phyloP scores from a whole-genome alignment of 2,797 vertebrate species.

The Ceryle rudis region DNA sequence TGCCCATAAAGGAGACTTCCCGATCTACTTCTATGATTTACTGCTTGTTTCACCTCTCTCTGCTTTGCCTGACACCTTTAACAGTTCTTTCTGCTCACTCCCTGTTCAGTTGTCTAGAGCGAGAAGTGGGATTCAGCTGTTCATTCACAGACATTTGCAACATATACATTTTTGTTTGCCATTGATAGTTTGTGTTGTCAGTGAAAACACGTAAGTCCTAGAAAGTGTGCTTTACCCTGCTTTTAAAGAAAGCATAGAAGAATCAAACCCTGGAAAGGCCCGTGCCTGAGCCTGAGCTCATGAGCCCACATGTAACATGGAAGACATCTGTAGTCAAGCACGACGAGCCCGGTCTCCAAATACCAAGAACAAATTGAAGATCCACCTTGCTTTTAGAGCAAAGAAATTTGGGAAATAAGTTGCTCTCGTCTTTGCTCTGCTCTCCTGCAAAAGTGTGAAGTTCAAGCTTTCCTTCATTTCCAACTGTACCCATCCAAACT shows the following conservation, averaged over 20 bases:
- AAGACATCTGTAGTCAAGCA: not conserved
- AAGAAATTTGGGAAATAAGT: not conserved
- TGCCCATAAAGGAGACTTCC: not conserved
- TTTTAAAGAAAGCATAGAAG: not conserved
- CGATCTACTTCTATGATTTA: not conserved
- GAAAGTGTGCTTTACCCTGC: not conserved
- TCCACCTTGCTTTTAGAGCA: not conserved
- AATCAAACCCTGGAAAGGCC: not conserved
- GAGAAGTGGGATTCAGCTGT: not conserved
- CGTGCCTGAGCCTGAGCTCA: not conserved
- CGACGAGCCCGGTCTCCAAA: not conserved
- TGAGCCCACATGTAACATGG: fast-evolving
- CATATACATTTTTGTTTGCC: not conserved
- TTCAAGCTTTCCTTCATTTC: not conserved
- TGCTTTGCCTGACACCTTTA: not conserved
- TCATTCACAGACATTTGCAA: not conserved
- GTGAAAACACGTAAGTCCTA: not conserved
- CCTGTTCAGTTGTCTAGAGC: not conserved
- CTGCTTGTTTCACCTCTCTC: not conserved
- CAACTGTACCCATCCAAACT: not conserved
- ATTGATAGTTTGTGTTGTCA: fast-evolving
- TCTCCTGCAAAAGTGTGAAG: fast-evolving
- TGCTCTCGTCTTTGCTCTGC: not conserved
- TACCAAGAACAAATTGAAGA: not conserved
- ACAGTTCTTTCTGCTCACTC: not conserved